These are phyloP conservation scores for Montipora cactus DNA, from an alignment of 64 coral and sea anemone species.

Conservation along the genomic window DNA sequence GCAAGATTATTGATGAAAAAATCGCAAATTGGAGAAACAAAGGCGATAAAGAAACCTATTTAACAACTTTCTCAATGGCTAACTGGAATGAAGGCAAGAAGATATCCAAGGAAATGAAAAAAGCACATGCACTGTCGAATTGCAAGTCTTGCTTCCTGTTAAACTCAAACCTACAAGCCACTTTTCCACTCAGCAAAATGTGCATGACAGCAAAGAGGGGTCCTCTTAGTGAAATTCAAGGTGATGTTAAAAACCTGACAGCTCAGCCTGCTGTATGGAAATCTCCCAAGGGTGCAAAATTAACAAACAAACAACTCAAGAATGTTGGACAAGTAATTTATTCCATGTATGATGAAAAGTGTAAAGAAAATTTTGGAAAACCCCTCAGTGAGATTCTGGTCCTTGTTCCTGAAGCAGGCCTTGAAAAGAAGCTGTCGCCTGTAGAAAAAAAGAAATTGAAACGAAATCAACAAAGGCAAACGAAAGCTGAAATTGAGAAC, in stretches of 20 bases:
- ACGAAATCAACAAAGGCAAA: slow-evolving; percentile 38
- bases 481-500: slow-evolving; percentile 26
- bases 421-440: slow-evolving; percentile 57
- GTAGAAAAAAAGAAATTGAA: slow-evolving; percentile 48
- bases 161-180: too few species aligned
- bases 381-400: slow-evolving; percentile 2
- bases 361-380: slow-evolving; percentile 62
- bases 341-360: not conserved
- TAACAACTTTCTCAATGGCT: slow-evolving; percentile 28
- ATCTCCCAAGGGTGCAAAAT: too few species aligned
- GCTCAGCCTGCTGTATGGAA: too few species aligned
- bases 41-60: slow-evolving; percentile 19
- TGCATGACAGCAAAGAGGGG: too few species aligned
- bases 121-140: too few species aligned
- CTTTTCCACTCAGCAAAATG: too few species aligned
- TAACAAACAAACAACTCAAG: too few species aligned
- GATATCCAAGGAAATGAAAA: slow-evolving; percentile 28
- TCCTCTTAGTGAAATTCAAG: too few species aligned
- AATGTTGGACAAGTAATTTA: too few species aligned
- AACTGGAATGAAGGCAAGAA: slow-evolving; percentile 29
- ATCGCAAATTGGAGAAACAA: slow-evolving; percentile 30
- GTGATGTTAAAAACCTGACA: too few species aligned
- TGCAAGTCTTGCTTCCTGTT: too few species aligned
- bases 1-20: slow-evolving; percentile 31
- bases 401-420: slow-evolving; percentile 24